Percentiles rank a stretch among this genome's conserved stretches.
Evolutionary conservation across 92 coral and sea anemone species (phyloP).

Genomic region (Zoanthus sansibaricus): DNA sequence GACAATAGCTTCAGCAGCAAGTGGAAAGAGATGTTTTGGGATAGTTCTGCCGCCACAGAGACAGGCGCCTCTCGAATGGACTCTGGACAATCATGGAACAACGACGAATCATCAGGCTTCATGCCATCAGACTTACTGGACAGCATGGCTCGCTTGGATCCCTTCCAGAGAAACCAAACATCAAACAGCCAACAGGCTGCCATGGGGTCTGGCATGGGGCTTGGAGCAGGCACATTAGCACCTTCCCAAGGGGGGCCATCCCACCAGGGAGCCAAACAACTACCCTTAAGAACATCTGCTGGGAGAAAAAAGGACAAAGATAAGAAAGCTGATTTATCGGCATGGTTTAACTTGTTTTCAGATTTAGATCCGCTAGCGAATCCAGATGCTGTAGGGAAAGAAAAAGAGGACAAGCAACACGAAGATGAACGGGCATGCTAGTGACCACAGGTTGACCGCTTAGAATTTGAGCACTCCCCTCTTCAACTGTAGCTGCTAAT

Average conservation of each 20-base stretch:
- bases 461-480: background rate
- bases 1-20: constrained; percentile 90
- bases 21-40: constrained; percentile 97
- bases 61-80: constrained; percentile 36
- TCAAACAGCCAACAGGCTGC: constrained; percentile 6
- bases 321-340: constrained; percentile 84
- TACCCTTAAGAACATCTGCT: constrained; percentile 27
- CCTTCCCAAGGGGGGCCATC: background rate
- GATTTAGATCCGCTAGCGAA: constrained; percentile 97
- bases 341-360: constrained; percentile 97
- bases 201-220: constrained; percentile 9
- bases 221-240: constrained; percentile 27
- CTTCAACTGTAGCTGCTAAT: too few species aligned
- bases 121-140: constrained; percentile 97
- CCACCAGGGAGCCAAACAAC: constrained; percentile 27
- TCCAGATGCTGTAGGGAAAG: constrained; percentile 97
- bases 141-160: constrained; percentile 87
- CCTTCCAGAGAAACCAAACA: constrained; percentile 55
- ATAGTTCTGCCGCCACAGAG: constrained; percentile 54
- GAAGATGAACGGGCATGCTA: constrained; percentile 88
- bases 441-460: background rate
- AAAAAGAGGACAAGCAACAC: constrained; percentile 79
- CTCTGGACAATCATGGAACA: constrained; percentile 62
- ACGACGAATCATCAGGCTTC: constrained; percentile 63
- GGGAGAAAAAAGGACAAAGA: constrained; percentile 52